A percentile compares a stretch with the other conserved stretches of the same genome.
phyloP scores from a whole-genome alignment of 30 jellyfish, hydroid and myxozoan species.

The Rhopilema esculentum region DNA sequence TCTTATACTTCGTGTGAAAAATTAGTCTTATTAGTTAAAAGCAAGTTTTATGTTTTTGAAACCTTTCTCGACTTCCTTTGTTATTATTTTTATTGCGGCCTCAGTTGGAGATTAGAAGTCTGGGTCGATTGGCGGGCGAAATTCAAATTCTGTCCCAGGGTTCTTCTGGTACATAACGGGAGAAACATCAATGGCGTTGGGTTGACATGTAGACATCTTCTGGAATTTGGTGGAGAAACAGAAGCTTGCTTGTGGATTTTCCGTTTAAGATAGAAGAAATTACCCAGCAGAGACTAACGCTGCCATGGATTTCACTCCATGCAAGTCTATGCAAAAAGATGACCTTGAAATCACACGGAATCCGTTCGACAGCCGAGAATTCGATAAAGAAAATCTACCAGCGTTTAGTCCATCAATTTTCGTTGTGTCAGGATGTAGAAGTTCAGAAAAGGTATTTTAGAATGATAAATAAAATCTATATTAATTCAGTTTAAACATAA shows the following conservation, averaged over 20 bases:
- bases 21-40: too few relatives aligned
- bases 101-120: not conserved
- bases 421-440: slow-evolving; percentile 23
- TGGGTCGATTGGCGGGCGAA: slow-evolving; percentile 73
- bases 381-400: slow-evolving; percentile 79
- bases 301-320: slow-evolving; percentile 64
- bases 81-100: not conserved
- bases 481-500: too few relatives aligned
- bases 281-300: not conserved
- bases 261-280: not conserved
- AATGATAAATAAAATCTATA: not conserved
- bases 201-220: too few relatives aligned
- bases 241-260: not conserved
- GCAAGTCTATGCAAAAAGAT: slow-evolving; percentile 68
- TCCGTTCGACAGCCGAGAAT: slow-evolving; percentile 82
- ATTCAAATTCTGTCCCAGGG: slow-evolving; percentile 20
- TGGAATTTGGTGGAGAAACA: too few relatives aligned
- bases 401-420: slow-evolving; percentile 82
- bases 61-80: not conserved
- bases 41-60: too few relatives aligned
- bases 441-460: slow-evolving; percentile 68
- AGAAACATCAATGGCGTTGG: too few relatives aligned
- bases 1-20: too few relatives aligned
- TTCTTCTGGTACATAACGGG: not conserved
- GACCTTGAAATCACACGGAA: slow-evolving; percentile 76